Base-by-base conservation (phyloP, 53 echinoderm and acorn worm species). In the Echinometra lucunter region DNA sequence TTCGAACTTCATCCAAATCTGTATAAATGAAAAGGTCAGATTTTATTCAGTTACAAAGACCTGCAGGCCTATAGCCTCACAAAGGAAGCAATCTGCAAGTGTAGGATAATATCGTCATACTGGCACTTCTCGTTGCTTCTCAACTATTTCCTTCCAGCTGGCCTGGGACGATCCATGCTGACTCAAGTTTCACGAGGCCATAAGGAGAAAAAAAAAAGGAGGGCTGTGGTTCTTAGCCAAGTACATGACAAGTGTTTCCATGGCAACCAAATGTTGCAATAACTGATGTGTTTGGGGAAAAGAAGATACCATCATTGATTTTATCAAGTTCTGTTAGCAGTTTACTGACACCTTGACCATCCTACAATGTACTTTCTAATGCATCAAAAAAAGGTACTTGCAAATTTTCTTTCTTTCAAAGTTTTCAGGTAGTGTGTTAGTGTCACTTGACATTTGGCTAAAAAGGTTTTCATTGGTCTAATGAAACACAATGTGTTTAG, bases 61-160 rank as follows among this genome's bases (percentile, higher is more conserved):
- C 19, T 42, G 42, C 38, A 78, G 78, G 78, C 42, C 42, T 78
- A 38, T 32, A 78, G 23, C 9, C 78, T 19, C 42, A 40, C 21
- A 40, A 42, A 78, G 78, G 78, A 78, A 78, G 35, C 42, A 78
- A 78, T 78, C 78, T 42, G 19, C 21, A 42, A 17, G 78, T 19
- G 15, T 19, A 78, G 35, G 78, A 78, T 78, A 78, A 78, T 78
- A 78, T 78, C 78, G 42, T 78, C 78, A 78, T 78, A 78, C 7
- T 40, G 42, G 78, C 78, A 78, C 78, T 78, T 78, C 78, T 40
- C 40, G 78, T 40, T 78, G 23, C 78, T 6, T 35, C 78, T 42
- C 38, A 78, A 78, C 78, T 40, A 78, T 42, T 78, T 78, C 78
- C 78, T 78, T 78, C 78, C 78, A 18, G 78, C 78, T 78, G 78